Base-by-base conservation (phyloP, 2,888 invertebrate species). In the Silvanus unidentatus region DNA sequence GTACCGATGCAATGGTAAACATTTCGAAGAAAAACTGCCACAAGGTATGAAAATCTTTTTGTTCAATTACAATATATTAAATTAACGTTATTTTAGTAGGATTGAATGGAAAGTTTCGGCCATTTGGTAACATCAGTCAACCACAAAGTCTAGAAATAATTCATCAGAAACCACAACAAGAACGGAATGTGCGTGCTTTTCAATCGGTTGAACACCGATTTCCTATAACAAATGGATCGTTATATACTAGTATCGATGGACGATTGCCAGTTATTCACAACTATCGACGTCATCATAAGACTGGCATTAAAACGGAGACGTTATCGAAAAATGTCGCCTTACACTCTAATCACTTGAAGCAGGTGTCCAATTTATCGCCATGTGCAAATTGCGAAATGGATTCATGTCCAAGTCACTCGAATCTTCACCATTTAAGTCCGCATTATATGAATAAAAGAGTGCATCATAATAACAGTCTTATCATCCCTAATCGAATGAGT, bases 21-120 rank as follows among this genome's bases (percentile, higher is more conserved):
- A 58, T 14, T 57, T 60, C 3, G 64, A 66, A 40, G 73, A 73
- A 38, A 73, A 73, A 59, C 55, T 73, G 44, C 72, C 73, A 4
- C 73, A 73, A 53, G 72, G 73, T 71, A 60, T 48, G 47, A 15
- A 11, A 16, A n/a, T 35, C 32, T 16, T 11, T 45, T 8, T 39
- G 11, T 37, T 37, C 12, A 37, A 37, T 15, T 15, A 15, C 14
- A 13, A 16, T 37, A 10, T 14, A 35, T 45, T 32, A 3, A 9
- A 5, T n/a, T 32, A 9, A 32, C 3, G n/a, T 32, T 22, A 8
- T 39, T 52, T 49, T 51, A 62, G 53, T 75, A 49, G 76, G 77
- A n/a, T 64, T 77, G 47, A 78, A 78, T 55, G 78, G 78, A n/a
- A 79, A 77, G 56, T 79, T 79, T 61, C 70, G 79, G 13, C 76